Evolutionary conservation across 1,140 invertebrate genomes (phyloP).

Genomic region (Tachypleus tridentatus): DNA sequence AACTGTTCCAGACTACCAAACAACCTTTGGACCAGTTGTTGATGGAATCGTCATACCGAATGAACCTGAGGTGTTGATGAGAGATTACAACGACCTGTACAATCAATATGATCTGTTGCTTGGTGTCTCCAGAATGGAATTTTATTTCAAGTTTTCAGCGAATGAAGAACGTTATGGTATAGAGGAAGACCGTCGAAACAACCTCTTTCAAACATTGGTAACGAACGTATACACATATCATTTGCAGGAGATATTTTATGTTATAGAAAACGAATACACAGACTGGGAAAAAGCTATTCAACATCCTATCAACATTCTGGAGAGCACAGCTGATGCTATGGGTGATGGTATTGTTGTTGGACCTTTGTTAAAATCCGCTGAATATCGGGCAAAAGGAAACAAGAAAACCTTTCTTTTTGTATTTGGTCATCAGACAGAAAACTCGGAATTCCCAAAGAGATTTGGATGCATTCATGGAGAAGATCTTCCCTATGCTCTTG

Average conservation of each 20-base stretch:
- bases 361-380: slow-evolving; percentile 77
- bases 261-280: slow-evolving; percentile 92
- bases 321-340: slow-evolving; percentile 39
- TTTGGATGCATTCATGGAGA: slow-evolving; percentile 84
- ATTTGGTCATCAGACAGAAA: slow-evolving; percentile 64
- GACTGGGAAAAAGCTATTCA: slow-evolving; percentile 88
- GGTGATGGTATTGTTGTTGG: slow-evolving; percentile 49
- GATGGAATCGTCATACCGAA: slow-evolving; percentile 47
- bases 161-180: slow-evolving; percentile 89
- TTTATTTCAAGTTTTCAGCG: slow-evolving; percentile 64
- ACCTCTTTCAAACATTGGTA: slow-evolving; percentile 82
- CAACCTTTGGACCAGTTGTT: slow-evolving; percentile 78
- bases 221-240: slow-evolving; percentile 60
- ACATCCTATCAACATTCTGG: slow-evolving; percentile 79
- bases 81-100: slow-evolving; percentile 19
- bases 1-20: slow-evolving; percentile 64
- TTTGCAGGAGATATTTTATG: slow-evolving; percentile 92
- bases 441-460: slow-evolving; percentile 70
- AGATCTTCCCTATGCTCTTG: slow-evolving; percentile 84
- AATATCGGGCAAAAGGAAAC: slow-evolving; percentile 55
- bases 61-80: slow-evolving; percentile 15
- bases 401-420: slow-evolving; percentile 74
- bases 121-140: slow-evolving; percentile 10
- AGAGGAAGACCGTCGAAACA: slow-evolving; percentile 72
- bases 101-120: slow-evolving; percentile 7